These are phyloP conservation scores for Taxidea taxus DNA, from an alignment of 2,113 vertebrate genomes.

Conservation along the genomic window DNA sequence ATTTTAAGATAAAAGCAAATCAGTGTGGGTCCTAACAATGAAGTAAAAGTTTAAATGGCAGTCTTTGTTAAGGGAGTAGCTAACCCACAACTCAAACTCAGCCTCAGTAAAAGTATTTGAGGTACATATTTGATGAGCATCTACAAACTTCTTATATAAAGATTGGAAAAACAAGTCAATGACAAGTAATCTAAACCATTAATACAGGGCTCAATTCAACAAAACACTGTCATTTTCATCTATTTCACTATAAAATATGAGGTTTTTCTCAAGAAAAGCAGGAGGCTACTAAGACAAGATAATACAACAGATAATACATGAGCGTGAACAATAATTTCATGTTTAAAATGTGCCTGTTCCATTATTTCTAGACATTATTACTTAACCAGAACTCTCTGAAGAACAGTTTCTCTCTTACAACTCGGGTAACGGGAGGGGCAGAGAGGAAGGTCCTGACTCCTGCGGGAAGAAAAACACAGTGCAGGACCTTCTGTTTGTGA, in stretches of 20 bases:
- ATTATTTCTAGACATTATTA: neutral
- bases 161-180: neutral
- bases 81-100: neutral
- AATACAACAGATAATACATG: neutral
- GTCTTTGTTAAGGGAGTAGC: neutral
- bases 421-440: conserved; percentile 75
- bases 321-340: conserved; percentile 68
- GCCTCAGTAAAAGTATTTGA: neutral
- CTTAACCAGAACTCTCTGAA: conserved; percentile 73
- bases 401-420: conserved; percentile 71
- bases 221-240: neutral
- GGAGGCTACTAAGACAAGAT: conserved; percentile 28
- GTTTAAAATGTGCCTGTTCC: conserved; percentile 57
- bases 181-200: neutral
- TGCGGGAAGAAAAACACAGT: conserved; percentile 83
- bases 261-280: neutral
- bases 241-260: neutral
- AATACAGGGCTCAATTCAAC: neutral
- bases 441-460: conserved; percentile 76
- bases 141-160: neutral
- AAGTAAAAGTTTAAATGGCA: conserved; percentile 74
- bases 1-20: conserved; percentile 70
- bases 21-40: conserved; percentile 57
- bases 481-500: conserved; percentile 86
- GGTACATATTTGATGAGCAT: neutral